Percentiles rank a stretch among this genome's conserved stretches.
These are phyloP conservation scores for Drosophila koepferae DNA, from an alignment of 2,888 invertebrate genomes.

Conservation along the genomic window DNA sequence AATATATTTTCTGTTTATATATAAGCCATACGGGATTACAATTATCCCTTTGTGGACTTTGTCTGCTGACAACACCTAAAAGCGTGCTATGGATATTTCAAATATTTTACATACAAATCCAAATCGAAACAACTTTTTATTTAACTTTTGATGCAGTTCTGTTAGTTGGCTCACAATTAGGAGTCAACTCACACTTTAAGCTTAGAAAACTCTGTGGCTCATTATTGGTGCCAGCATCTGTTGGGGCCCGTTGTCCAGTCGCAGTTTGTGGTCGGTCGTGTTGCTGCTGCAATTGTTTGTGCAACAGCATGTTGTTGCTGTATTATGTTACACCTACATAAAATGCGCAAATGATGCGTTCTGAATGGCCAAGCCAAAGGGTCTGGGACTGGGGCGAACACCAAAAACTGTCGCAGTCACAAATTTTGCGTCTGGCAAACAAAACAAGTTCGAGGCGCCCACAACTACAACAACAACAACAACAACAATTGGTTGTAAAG, in stretches of 20 bases:
- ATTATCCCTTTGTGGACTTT: too few species aligned
- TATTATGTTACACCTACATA: constrained; percentile 72
- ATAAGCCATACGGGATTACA: too few species aligned
- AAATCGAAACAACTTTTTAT: not conserved
- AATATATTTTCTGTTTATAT: too few species aligned
- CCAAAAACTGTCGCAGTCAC: constrained; percentile 78
- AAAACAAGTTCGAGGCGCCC: constrained; percentile 54
- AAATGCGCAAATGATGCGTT: constrained; percentile 76
- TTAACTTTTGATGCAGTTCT: not conserved
- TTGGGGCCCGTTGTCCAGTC: constrained; percentile 34
- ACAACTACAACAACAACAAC: constrained; percentile 50
- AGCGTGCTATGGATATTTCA: not conserved
- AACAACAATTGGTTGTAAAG: constrained; percentile 67
- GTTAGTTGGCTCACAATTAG: too few species aligned
- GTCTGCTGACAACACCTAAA: not conserved
- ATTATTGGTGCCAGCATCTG: constrained; percentile 18
- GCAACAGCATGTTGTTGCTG: constrained; percentile 57
- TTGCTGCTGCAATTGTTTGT: constrained; percentile 52
- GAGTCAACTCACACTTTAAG: not conserved
- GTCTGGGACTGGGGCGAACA: constrained; percentile 5
- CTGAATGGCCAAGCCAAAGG: constrained; percentile 48
- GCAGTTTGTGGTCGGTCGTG: constrained; percentile 67
- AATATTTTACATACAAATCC: not conserved
- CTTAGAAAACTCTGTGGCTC: constrained; percentile 1
- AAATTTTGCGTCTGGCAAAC: constrained; percentile 69